These are phyloP conservation scores for Ferrisia virgata DNA, from an alignment of 2,888 invertebrate species.

Conservation along the genomic window DNA sequence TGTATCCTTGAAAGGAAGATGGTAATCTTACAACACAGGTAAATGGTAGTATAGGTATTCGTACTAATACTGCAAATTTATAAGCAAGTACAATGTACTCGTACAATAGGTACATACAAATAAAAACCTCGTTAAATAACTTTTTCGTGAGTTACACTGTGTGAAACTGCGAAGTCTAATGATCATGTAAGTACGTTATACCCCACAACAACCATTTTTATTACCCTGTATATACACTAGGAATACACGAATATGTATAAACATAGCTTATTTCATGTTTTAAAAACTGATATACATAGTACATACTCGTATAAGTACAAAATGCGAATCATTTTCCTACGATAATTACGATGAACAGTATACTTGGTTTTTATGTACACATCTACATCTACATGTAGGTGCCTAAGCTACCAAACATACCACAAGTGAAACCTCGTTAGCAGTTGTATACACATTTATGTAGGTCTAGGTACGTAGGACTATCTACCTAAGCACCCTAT, in stretches of 20 bases:
- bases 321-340: background rate
- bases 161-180: background rate
- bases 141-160: background rate
- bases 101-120: background rate
- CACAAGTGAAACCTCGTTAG: background rate
- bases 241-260: background rate
- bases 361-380: background rate
- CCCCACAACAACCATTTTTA: background rate
- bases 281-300: background rate
- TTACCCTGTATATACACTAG: background rate
- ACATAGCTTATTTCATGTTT: background rate
- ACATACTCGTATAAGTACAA: too few relatives aligned
- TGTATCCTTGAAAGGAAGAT: too few relatives aligned
- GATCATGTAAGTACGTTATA: background rate
- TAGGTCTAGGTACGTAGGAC: background rate
- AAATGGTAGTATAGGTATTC: too few relatives aligned
- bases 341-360: background rate
- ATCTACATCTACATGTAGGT: too few relatives aligned
- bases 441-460: too few relatives aligned
- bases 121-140: background rate
- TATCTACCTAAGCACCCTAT: too few relatives aligned
- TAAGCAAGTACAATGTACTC: too few relatives aligned
- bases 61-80: too few relatives aligned
- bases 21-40: too few relatives aligned
- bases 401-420: too few relatives aligned